Conservation (phyloP, 2,888 invertebrate species). For the Andrena fulva region DNA sequence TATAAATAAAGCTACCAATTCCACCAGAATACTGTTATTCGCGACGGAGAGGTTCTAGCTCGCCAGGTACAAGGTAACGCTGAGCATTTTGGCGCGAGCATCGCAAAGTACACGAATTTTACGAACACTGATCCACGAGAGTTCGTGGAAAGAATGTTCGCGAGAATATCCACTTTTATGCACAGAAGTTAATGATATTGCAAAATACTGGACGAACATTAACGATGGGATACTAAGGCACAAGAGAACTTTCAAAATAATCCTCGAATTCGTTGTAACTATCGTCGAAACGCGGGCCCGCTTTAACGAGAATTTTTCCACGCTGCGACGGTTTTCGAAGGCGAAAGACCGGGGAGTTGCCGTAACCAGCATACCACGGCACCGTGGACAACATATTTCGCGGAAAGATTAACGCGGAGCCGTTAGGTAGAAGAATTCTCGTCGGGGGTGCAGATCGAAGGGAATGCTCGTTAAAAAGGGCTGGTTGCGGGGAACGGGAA, state of each 20-base stretch:
- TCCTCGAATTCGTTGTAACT: neutral
- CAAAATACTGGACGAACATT: slow-evolving; percentile 10
- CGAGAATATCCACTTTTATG: slow-evolving; percentile 19
- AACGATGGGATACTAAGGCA: neutral
- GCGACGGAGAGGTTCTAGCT: neutral
- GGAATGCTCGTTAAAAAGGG: slow-evolving; percentile 14
- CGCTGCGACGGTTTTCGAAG: neutral
- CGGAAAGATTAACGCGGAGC: slow-evolving; percentile 16
- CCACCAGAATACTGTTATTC: neutral
- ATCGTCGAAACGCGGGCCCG: neutral
- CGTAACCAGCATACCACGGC: slow-evolving; percentile 24
- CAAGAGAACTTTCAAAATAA: slow-evolving; percentile 14
- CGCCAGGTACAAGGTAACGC: neutral
- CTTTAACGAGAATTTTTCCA: neutral
- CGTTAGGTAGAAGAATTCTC: slow-evolving; percentile 1
- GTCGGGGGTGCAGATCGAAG: neutral
- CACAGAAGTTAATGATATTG: slow-evolving; percentile 35
- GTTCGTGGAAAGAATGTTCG: slow-evolving; percentile 19
- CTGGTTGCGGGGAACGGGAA: slow-evolving; percentile 11
- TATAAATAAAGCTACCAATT: neutral
- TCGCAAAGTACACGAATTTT: neutral
- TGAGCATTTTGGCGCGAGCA: neutral
- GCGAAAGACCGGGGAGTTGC: slow-evolving; percentile 20
- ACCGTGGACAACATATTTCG: slow-evolving; percentile 40
- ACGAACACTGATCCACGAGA: neutral